Base-by-base conservation (phyloP, 2,888 invertebrate species). In the Ptychoptera contaminata region DNA sequence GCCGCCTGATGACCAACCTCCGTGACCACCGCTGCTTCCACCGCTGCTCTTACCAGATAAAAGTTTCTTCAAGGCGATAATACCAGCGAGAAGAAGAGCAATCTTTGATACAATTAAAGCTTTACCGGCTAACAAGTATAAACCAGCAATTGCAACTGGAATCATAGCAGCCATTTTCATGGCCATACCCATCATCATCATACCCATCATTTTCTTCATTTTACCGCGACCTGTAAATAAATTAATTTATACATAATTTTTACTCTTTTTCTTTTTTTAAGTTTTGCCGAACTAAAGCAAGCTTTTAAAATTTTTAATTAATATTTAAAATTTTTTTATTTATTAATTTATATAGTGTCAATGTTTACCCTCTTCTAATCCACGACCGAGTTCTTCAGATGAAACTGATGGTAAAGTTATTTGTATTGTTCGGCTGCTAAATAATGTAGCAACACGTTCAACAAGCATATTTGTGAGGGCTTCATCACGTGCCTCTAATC, bases 141-240 rank as follows among this genome's bases (percentile, higher is more conserved):
- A 71, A 10, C 79, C 80, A 35, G 83, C 85, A 54, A 87, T 82
- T 8, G 81, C 84, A 3, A 87, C 59, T 0, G 87, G 87, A 23
- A 86, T 72, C 71, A 87, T 67, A 2, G 83, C 82, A 15, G 81
- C 79, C 76, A 86, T 77, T 64, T 87, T 87, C 74, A 84, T 85
- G 5, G 79, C 80, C 51, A 80, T 75, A 7, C 84, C 85, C 82
- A 85, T 85, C 79, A 85, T 83, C 83, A 88, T 83, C 76, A 83
- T 84, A 32, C 81, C 77, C 84, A 87, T 84, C 83, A 86, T 86
- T 56, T 85, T 84, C 72, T 86, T 86, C 82, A 84, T 84, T 64
- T 85, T 83, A 2, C 83, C 83, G 50, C 84, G 77, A 54, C 83
- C 81, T 81, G 71, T 43, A 72, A 68, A 32, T 34, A 47, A 23